Conservation (phyloP, 2,797 vertebrate species). For the Lithobates sylvaticus region DNA sequence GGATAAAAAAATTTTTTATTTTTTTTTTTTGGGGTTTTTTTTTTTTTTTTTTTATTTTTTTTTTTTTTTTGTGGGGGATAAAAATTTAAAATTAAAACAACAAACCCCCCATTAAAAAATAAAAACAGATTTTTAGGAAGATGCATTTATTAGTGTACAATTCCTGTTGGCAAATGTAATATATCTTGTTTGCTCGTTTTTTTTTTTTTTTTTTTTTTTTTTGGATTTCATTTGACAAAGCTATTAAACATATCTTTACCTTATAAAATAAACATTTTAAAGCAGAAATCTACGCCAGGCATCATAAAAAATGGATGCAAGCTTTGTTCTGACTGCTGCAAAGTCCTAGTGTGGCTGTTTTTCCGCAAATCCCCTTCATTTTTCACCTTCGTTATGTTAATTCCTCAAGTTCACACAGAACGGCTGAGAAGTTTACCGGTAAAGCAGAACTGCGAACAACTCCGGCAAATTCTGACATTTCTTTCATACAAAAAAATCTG, state of each 20-base stretch:
- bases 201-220: background rate
- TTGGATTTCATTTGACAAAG: conserved; percentile 42
- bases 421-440: background rate
- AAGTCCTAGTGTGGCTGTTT: conserved; percentile 37
- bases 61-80: too few species aligned
- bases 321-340: conserved; percentile 20
- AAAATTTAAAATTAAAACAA: too few species aligned
- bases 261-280: conserved; percentile 55
- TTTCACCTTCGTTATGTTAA: conserved; percentile 34
- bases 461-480: too few species aligned
- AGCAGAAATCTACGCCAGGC: conserved; percentile 38
- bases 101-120: too few species aligned
- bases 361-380: conserved; percentile 32
- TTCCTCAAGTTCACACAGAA: conserved; percentile 13
- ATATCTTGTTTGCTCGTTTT: conserved; percentile 30
- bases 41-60: too few species aligned
- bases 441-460: background rate
- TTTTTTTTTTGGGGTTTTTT: too few species aligned
- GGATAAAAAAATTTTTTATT: too few species aligned
- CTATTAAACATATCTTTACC: conserved; percentile 47
- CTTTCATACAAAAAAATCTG: too few species aligned
- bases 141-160: background rate
- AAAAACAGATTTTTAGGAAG: too few species aligned
- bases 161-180: conserved; percentile 6
- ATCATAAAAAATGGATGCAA: conserved; percentile 50